Evolutionary conservation across 2,113 vertebrate species (phyloP), one percentile per base, ranked within the genome.

Genomic region (Prionailurus viverrinus): DNA sequence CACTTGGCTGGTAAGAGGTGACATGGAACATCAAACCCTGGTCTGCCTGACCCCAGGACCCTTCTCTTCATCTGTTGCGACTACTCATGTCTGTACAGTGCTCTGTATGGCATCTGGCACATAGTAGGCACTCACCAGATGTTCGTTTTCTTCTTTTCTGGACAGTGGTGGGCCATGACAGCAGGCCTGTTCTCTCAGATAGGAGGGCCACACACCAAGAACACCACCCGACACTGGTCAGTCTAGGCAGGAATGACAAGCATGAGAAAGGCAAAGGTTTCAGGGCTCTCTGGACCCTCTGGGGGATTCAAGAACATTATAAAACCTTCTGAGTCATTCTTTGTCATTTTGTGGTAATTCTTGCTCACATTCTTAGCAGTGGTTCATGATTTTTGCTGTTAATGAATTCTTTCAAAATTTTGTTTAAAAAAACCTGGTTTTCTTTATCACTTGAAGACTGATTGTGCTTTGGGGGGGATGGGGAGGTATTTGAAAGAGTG

Each of bases 321-420:
- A 58, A 89, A 95, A 95, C 88, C 48, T 88, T 95, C 69, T 95
- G 97, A 97, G 89, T 98, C 92, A 97, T 76, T 95, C 76, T 93
- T 55, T 80, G 41, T 96, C 65, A 78, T 85, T 88, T 76, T 41
- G 65, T 82, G 93, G 41, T 81, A 63, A 95, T 97, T 91, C 33
- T 94, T 97, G 63, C 92, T 92, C 76, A 85, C 31, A 79, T 94
- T 71, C 89, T 94, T 93, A 94, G 31, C 53, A 58, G 69, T 31
- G 7, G 53, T 41, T 94, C 31, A 58, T 87, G 68, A 80, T 33
- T 94, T 95, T 93, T 92, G 16, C 78, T 93, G 61, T 65, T 66
- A 87, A 71, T 31, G 74, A 78, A 80, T 86, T 83, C 63, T 92
- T 85, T 66, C 87, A 89, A 8, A 9, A 7, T n/a, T 15, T 58